Evolutionary conservation across 2,797 vertebrate species (phyloP).

Genomic region (Prunella strophiata): DNA sequence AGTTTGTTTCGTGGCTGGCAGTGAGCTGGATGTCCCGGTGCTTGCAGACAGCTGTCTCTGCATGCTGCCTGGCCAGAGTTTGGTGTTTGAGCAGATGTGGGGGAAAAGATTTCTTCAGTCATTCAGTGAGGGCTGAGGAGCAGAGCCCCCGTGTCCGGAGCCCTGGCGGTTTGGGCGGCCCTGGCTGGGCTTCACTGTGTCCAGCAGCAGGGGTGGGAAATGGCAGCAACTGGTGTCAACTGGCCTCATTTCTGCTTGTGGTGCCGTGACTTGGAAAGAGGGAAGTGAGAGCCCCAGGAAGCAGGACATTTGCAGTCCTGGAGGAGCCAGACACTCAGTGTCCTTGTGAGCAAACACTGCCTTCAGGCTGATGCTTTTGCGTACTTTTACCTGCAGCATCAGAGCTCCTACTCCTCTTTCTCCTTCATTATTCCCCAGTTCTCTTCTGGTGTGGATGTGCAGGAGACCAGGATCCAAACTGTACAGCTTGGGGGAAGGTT

Average conservation of each 20-base stretch:
- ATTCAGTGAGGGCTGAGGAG: neutral
- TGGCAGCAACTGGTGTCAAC: neutral
- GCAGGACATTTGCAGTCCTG: neutral
- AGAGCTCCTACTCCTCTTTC: neutral
- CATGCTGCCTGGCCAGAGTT: neutral
- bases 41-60: neutral
- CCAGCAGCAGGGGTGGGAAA: neutral
- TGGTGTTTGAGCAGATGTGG: neutral
- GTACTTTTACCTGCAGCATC: neutral
- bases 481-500: neutral
- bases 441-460: neutral
- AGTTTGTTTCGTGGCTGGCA: neutral
- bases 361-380: neutral
- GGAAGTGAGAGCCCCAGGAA: neutral
- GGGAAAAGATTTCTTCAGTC: neutral
- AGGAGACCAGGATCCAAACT: neutral
- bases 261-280: neutral
- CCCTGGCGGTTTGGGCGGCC: neutral
- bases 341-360: neutral
- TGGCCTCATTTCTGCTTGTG: neutral
- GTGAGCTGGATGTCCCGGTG: neutral
- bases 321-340: neutral
- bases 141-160: fast-evolving
- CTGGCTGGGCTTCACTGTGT: neutral
- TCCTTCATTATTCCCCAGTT: neutral